phyloP scores from a whole-genome alignment of 2,113 vertebrate genomes.

The Gadus chalcogrammus region DNA sequence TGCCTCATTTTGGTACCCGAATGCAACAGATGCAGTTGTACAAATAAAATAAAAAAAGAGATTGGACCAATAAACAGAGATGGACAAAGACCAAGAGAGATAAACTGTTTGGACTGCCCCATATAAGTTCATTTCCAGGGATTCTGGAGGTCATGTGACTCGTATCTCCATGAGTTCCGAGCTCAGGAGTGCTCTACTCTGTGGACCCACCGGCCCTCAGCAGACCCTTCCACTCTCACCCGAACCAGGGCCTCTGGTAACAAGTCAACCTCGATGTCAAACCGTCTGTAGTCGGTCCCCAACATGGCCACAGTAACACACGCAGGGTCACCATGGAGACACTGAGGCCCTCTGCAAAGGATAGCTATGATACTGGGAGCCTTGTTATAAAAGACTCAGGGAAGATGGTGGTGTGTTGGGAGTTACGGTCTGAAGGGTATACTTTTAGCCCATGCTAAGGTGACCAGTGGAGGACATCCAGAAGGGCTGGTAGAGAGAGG shows the following conservation, averaged over 20 bases:
- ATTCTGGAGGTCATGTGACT: constrained; percentile 29
- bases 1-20: constrained; percentile 8
- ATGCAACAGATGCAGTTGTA: constrained; percentile 26
- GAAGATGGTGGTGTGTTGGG: constrained; percentile 7
- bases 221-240: constrained; percentile 23
- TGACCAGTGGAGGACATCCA: constrained; percentile 48
- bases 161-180: constrained; percentile 30
- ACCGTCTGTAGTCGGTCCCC: constrained; percentile 12
- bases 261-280: background rate
- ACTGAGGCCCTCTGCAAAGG: constrained; percentile 14
- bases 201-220: constrained; percentile 17
- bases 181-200: constrained; percentile 35
- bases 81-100: constrained; percentile 17
- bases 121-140: constrained; percentile 63
- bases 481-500: constrained; percentile 33
- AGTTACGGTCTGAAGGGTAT: constrained; percentile 39
- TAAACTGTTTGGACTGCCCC: constrained; percentile 43
- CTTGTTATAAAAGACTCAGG: constrained; percentile 18
- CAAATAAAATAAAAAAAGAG: constrained; percentile 35
- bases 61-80: constrained; percentile 4
- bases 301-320: constrained; percentile 7
- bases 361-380: constrained; percentile 11
- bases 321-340: constrained; percentile 12
- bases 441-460: constrained; percentile 59
- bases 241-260: constrained; percentile 4